phyloP scores from a whole-genome alignment of 2,113 vertebrate species.

The Chloebia gouldiae region DNA sequence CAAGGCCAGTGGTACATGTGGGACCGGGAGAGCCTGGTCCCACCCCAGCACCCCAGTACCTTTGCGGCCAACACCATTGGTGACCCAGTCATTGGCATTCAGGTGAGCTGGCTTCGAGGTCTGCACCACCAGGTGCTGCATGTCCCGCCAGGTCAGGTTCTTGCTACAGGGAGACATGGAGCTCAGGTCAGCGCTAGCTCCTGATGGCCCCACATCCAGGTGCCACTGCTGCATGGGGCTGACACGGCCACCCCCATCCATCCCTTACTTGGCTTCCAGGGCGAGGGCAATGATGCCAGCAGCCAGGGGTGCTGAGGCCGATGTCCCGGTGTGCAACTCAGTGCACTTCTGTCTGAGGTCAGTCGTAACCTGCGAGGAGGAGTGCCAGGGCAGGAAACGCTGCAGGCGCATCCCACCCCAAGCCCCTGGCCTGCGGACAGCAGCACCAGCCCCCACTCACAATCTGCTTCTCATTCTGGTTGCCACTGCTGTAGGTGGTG shows the following conservation, averaged over 20 bases:
- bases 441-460: conserved; percentile 74
- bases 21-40: not conserved
- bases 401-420: not conserved
- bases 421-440: fast-evolving
- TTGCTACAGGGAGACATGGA: conserved; percentile 68
- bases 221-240: fast-evolving
- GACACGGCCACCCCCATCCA: fast-evolving
- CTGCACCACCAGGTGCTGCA: conserved; percentile 96
- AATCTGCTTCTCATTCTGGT: conserved; percentile 95
- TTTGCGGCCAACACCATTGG: conserved; percentile 93
- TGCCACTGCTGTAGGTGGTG: conserved; percentile 96
- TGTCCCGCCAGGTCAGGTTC: conserved; percentile 97
- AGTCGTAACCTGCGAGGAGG: conserved; percentile 84
- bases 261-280: conserved; percentile 94
- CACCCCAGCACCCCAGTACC: conserved; percentile 61
- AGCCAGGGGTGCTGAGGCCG: conserved; percentile 90
- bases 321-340: conserved; percentile 93
- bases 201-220: not conserved
- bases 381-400: not conserved
- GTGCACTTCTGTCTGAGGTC: conserved; percentile 96
- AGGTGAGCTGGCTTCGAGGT: conserved; percentile 92
- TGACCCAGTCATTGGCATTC: conserved; percentile 90
- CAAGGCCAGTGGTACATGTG: fast-evolving
- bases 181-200: not conserved
- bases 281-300: conserved; percentile 97